phyloP scores from a whole-genome alignment of 2,797 vertebrate species.

The Falco biarmicus region DNA sequence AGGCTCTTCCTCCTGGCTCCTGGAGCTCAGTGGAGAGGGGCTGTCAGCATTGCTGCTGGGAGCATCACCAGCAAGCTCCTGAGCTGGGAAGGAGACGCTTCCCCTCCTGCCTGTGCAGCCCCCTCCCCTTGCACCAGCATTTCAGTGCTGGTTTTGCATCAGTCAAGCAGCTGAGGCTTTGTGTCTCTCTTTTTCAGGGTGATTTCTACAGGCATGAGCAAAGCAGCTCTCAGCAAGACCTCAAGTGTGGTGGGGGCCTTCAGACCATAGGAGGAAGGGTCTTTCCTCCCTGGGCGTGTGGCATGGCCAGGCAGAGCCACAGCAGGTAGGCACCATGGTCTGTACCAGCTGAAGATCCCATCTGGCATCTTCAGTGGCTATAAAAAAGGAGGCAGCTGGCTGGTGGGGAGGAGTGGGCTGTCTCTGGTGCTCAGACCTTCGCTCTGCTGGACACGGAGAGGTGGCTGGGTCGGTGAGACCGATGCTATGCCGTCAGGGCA shows the following conservation, averaged over 20 bases:
- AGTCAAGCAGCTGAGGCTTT: background rate
- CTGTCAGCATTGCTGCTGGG: background rate
- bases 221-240: background rate
- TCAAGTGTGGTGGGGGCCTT: background rate
- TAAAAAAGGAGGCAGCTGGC: background rate
- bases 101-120: background rate
- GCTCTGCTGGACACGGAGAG: background rate
- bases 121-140: rapidly evolving
- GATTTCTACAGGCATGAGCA: rapidly evolving
- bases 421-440: too few species aligned
- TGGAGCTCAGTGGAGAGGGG: rapidly evolving
- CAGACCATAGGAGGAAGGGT: rapidly evolving
- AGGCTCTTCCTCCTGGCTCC: background rate
- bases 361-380: background rate
- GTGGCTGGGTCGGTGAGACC: background rate
- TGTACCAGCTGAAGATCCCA: background rate
- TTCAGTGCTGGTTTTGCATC: rapidly evolving
- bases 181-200: background rate
- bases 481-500: rapidly evolving
- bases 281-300: background rate
- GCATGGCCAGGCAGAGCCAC: rapidly evolving
- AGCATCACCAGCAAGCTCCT: too few species aligned
- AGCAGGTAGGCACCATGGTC: rapidly evolving
- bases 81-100: background rate
- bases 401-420: background rate